Base-by-base conservation (phyloP, 92 coral and sea anemone genomes). In the Epizoanthus fatuus region DNA sequence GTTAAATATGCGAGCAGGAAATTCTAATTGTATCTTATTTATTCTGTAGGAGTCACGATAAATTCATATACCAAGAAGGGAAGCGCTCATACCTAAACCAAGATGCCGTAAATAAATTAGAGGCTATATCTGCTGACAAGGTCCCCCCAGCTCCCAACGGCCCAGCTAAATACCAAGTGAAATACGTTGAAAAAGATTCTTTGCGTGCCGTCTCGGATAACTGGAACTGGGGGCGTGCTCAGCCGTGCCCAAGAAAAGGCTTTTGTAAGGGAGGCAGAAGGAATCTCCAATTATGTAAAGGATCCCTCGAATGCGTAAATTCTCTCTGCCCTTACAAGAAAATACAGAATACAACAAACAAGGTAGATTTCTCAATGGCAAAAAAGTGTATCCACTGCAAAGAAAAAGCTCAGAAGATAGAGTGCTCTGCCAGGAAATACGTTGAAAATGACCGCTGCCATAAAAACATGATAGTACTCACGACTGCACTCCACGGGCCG, bases 381-480 rank as follows among this genome's bases (percentile, higher is more conserved):
- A 80, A 71, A 9, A 74, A 63, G 56, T 89, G 89, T 54, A 17
- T 52, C 14, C 90, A 85, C 70, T 90, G 93, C 72, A 81, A 74
- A 70, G 10, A 29, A 14, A 44, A 25, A 38, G 63, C 87, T 16
- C 7, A 20, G 4, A 72, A 53, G 39, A 75, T 65, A 9, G 72
- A 62, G 19, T 90, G 93, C 69, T 39, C 82, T 14, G 93, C 90
- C 11, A 59, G 93, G 52, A 90, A 90, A 62, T 90, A 90, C 49
- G 84, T 90, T 5, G 93, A 90, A 73, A 90, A 90, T 57, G 90
- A 86, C 79, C 79, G 93, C 14, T 90, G 93, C 68, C 93, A 90
- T 62, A 90, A 86, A 74, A 56, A 69, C 22, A 87, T 87, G 85
- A 77, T 49, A 65, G 88, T 91, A 37, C 7, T 14, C 94, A 91